These are phyloP conservation scores for Spea multiplicata DNA, from an alignment of 2,113 vertebrate species.

Conservation along the genomic window DNA sequence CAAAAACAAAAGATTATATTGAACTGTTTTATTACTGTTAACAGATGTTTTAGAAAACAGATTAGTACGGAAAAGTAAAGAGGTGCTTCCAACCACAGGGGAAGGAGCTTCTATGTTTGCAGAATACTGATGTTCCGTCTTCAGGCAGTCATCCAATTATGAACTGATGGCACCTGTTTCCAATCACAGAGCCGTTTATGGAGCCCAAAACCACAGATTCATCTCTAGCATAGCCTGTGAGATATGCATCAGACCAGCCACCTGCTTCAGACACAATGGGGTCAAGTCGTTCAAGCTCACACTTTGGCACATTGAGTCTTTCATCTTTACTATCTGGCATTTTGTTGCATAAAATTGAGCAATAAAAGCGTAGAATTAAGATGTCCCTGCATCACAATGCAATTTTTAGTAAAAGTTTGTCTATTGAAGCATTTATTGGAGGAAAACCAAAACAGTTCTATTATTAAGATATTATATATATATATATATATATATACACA, in stretches of 20 bases:
- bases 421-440: too few relatives aligned
- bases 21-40: slow-evolving; percentile 23
- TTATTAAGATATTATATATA: too few relatives aligned
- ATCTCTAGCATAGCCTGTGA: slow-evolving; percentile 14
- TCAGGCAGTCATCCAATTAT: slow-evolving; percentile 41
- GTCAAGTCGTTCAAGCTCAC: neutral
- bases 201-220: slow-evolving; percentile 32
- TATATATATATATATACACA: too few relatives aligned
- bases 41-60: slow-evolving; percentile 32
- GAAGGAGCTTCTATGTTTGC: slow-evolving; percentile 22
- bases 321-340: neutral
- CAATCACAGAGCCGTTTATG: slow-evolving; percentile 30
- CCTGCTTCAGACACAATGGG: slow-evolving; percentile 30
- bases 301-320: neutral
- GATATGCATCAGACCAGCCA: slow-evolving; percentile 30
- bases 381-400: too few relatives aligned
- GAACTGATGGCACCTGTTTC: slow-evolving; percentile 35
- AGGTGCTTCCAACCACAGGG: slow-evolving; percentile 19
- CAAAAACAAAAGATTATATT: slow-evolving; percentile 1
- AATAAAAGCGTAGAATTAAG: too few relatives aligned
- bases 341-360: too few relatives aligned
- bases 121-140: slow-evolving; percentile 37
- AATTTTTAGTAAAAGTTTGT: too few relatives aligned
- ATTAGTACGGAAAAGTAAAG: slow-evolving; percentile 12
- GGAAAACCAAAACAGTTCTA: too few relatives aligned